Conservation (phyloP, 2,888 invertebrate genomes). For the Muscina levida region DNA sequence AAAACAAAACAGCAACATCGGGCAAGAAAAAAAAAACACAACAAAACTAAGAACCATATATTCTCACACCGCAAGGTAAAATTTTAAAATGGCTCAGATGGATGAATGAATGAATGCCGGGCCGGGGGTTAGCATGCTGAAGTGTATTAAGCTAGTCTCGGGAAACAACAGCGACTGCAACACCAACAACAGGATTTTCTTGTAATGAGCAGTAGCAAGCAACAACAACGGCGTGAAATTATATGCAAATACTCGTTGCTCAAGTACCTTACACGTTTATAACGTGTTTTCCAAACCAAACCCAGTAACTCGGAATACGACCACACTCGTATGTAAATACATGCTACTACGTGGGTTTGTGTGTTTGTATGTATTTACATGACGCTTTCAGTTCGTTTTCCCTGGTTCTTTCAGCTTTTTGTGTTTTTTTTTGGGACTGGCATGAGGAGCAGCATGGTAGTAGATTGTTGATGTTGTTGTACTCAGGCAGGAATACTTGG, state of each 20-base stretch:
- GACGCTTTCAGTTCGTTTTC: constrained; percentile 21
- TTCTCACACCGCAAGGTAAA: constrained; percentile 60
- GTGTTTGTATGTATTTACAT: constrained; percentile 10
- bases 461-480: background rate
- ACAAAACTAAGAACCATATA: constrained; percentile 28
- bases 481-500: constrained; percentile 38
- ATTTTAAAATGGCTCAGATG: constrained; percentile 62
- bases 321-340: background rate
- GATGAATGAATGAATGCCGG: constrained; percentile 10
- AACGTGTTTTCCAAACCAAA: constrained; percentile 65
- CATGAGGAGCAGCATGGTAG: constrained; percentile 67
- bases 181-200: constrained; percentile 59
- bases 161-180: constrained; percentile 38
- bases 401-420: no score
- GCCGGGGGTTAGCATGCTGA: constrained; percentile 44
- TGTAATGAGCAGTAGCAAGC: constrained; percentile 66
- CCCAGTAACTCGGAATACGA: constrained; percentile 28
- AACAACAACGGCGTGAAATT: constrained; percentile 72
- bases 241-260: constrained; percentile 74
- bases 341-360: background rate
- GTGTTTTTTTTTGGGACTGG: constrained; percentile 7
- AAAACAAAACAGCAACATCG: no score
- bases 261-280: constrained; percentile 69
- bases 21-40: no score
- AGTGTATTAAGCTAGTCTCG: constrained; percentile 58